Base-by-base conservation (phyloP, 30 jellyfish, hydroid and myxozoan genomes). In the Chrysaora quinquecirrha region DNA sequence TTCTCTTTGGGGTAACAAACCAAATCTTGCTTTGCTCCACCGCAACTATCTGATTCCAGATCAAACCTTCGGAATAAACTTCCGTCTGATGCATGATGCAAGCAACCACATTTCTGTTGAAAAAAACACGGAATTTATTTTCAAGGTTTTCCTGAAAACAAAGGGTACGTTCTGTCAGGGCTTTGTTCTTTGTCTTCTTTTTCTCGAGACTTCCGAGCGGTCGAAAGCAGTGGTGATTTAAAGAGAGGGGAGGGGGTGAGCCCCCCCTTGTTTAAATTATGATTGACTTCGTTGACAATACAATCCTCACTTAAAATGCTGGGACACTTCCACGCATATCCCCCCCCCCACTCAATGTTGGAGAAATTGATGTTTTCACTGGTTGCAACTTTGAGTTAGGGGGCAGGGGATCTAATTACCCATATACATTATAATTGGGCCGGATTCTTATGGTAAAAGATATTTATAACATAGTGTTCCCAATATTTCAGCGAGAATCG, bases 1-100 rank as follows among this genome's bases (percentile, higher is more conserved):
- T 75, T 25, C 58, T 24, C n/a, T 23, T 30, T 46, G 2, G 86
- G 58, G 38, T 7, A 25, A 33, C 86, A 31, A 29, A 52, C 64
- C 34, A 43, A 6, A 16, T 43, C 58, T 16, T 43, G 9, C 16
- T 16, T 9, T 6, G 58, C 16, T 16, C 16, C 12, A 43, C 16
- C 16, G 16, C 58, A 43, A 43, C 58, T 43, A 16, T 43, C 58
- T 9, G 58, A 9, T 16, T 43, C 12, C 58, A 43, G 58, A 9
- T 43, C 58, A 6, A 43, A 6, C 58, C 58, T 9, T 43, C 58
- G 58, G 12, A 43, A 16, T 43, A 43, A 43, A 43, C 58, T 43
- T 9, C 58, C 9, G 16, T 43, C 58, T 16, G 58, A 6, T 9
- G 16, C 58, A 16, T 43, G 12, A 43, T 43, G 16, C 58, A 43